phyloP scores from a whole-genome alignment of 2,888 invertebrate species.

The Urechis unicinctus region DNA sequence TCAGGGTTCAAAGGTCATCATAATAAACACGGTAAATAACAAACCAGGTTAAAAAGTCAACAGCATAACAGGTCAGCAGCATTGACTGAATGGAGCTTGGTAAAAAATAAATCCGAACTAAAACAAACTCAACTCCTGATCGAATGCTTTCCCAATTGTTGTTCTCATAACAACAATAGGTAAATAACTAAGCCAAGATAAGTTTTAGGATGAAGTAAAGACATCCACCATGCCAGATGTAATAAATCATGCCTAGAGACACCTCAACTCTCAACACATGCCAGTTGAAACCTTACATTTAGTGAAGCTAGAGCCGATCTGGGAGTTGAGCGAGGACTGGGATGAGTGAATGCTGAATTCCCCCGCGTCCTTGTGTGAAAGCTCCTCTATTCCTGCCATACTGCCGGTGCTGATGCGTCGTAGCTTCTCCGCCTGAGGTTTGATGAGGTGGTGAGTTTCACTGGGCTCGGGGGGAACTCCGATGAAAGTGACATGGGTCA shows the following conservation, averaged over 20 bases:
- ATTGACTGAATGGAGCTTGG: no score
- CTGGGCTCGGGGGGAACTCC: constrained; percentile 27
- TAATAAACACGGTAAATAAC: no score
- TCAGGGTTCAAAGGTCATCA: no score
- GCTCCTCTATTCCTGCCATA: no score
- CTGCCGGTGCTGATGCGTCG: constrained; percentile 76
- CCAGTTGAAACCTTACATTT: constrained; percentile 1
- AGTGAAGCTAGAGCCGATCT: background rate
- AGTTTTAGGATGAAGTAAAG: background rate
- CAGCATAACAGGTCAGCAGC: no score
- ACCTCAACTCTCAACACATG: no score
- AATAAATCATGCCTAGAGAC: background rate
- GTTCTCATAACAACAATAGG: no score
- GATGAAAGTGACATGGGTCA: constrained; percentile 29
- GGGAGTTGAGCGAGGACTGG: background rate
- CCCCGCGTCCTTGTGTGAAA: constrained; percentile 49
- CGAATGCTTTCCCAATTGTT: no score
- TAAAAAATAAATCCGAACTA: no score
- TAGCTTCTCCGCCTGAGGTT: constrained; percentile 42
- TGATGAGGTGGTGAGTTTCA: constrained; percentile 34
- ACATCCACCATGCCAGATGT: background rate
- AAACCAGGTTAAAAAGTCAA: no score
- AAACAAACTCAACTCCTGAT: no score
- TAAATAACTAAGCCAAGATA: no score
- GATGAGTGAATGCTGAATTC: constrained; percentile 17